These are phyloP conservation scores for Sturmia bella DNA, from an alignment of 2,888 invertebrate genomes.

Conservation along the genomic window DNA sequence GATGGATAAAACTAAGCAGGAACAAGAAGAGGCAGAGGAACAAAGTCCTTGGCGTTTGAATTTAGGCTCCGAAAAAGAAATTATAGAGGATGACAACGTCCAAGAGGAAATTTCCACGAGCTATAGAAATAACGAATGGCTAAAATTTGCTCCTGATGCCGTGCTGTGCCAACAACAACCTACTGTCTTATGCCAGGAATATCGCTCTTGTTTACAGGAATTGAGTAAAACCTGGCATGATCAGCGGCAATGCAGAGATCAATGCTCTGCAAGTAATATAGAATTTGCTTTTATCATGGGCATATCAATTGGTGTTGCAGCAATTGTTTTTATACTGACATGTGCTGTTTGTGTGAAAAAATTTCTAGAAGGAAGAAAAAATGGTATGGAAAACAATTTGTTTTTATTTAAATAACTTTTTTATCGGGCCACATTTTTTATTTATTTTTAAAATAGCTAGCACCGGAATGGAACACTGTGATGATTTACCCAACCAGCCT, in stretches of 20 bases:
- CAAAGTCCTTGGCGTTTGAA: conserved; percentile 42
- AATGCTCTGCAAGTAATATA: conserved; percentile 69
- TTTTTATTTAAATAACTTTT: background rate
- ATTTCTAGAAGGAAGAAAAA: conserved; percentile 72
- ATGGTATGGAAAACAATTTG: conserved; percentile 19
- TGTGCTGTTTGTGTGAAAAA: conserved; percentile 76
- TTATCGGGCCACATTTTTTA: background rate
- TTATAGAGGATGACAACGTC: conserved; percentile 29
- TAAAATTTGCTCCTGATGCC: conserved; percentile 44
- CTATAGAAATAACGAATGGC: conserved; percentile 49
- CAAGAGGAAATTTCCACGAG: background rate
- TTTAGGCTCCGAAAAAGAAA: conserved; percentile 17
- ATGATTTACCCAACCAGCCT: conserved; percentile 27
- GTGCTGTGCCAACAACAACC: conserved; percentile 72
- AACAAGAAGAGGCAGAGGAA: conserved; percentile 67
- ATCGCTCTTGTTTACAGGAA: conserved; percentile 75
- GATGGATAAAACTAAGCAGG: background rate
- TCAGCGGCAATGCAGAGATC: conserved; percentile 2
- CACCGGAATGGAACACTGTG: background rate
- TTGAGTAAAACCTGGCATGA: conserved; percentile 70
- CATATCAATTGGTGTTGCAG: conserved; percentile 75
- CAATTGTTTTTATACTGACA: conserved; percentile 75
- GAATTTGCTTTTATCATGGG: conserved; percentile 78
- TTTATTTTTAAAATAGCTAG: conserved; percentile 13
- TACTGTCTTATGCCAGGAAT: conserved; percentile 74